Base-by-base conservation (phyloP, 2,888 invertebrate species). In the Margaritifera margaritifera region DNA sequence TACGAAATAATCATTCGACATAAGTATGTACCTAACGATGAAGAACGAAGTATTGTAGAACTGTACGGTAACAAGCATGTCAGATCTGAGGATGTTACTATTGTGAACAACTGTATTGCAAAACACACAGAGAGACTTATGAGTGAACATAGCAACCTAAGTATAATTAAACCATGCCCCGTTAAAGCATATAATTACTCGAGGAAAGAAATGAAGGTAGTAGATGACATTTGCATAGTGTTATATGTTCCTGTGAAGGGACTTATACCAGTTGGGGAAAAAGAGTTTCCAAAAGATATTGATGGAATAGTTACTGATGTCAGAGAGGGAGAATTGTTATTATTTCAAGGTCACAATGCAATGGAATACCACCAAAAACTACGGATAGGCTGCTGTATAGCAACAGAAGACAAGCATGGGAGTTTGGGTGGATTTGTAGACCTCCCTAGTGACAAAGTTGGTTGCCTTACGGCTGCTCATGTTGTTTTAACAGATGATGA, bases 201-300 rank as follows among this genome's bases (percentile, higher is more conserved):
- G 6, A 56, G 20, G 2, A 5, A 6, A 19, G 8, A 20, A 42
- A 6, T 18, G 6, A 53, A 18, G 8, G 42, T 64, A 20, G 8
- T 25, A 56, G n/a, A 55, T 1, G 42, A 27, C n/a, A 54, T 42
- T 6, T 55, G 56, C 19, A 27, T 63, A 18, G 55, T 55, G 27
- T 27, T 63, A 20, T 63, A 55, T 55, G 55, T 55, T 24, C 63
- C 54, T 63, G 55, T 55, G 8, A 63, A 63, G n/a, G 64, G 64
- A 31, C 50, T 57, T 6, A 55, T 64, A 55, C 64, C 64, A 42
- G 18, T 64, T 4, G 4, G 6, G 25, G 63, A 63, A 22, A 42
- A 63, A n/a, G 55, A 25, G 18, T 55, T 63, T 63, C 63, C 63
- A 15, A 22, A 54, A 54, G n/a, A 11, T 3, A 27, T 63, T 6